Evolutionary conservation across 2,888 invertebrate species (phyloP), one percentile per base, ranked within the genome.

Genomic region (Helleia helle): DNA sequence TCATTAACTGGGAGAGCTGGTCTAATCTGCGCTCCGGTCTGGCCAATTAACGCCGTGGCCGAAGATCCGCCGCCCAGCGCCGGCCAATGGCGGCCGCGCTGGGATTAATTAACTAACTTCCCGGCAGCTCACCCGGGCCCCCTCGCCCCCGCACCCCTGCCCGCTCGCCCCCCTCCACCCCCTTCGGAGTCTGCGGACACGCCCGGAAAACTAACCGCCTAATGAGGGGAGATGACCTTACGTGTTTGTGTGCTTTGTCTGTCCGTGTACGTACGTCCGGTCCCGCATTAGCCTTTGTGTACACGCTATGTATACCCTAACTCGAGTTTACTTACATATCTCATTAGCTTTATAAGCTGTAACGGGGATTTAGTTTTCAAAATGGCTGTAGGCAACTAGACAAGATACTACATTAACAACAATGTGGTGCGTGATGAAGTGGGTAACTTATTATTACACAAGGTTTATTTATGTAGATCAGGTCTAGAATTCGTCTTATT

Each of bases 141-240:
- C 55, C 45, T 50, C 54, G 55, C 58, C 53, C 41, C 58, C 49
- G 14, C 30, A 14, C 28, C 38, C 36, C 17, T 8, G 14, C 18
- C 6, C 12, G 62, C 60, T 56, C 59, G 59, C 51, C 58, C 62
- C 64, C 65, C 58, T 61, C 60, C 56, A 66, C 48, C 53, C 48
- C 48, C 58, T 67, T 61, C 67, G 79, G 80, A 79, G 75, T 75
- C 81, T 80, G 83, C 77, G 83, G 83, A 80, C 81, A 81, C 80
- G 81, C 84, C 80, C 81, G 84, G 81, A 80, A 83, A 84, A 84
- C 83, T 83, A 84, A 83, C 83, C 83, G 79, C 80, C 80, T 84
- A 84, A 84, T 83, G 83, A 84, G 83, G 83, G 83, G 83, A 83
- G 83, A 84, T 84, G 83, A 84, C 83, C 83, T 80, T 79, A 72